Evolutionary conservation across 2,113 vertebrate species (phyloP), one percentile per base, ranked within the genome.

Genomic region (Engraulis encrasicolus): DNA sequence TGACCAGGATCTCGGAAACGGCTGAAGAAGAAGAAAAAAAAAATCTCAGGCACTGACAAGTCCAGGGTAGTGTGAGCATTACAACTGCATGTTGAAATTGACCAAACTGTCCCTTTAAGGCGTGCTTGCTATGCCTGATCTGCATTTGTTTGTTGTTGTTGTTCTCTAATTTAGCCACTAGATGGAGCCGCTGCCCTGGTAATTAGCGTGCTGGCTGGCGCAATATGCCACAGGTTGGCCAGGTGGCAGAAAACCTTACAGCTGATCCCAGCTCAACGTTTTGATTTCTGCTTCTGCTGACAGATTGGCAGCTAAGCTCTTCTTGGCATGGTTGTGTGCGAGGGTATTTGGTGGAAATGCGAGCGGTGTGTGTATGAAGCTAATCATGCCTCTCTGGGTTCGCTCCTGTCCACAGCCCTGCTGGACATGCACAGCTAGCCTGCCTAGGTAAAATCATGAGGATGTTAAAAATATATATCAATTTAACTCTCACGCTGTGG

Each of bases 281-380:
- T 66, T 66, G 58, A 66, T 66, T 66, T 66, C 7, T 3, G 23
- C 58, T 66, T 27, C 6, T 12, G 58, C n/a, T 66, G 58, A 66
- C 58, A 66, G 58, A 66, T 66, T 66, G 58, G 58, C 23, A 14
- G 58, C 58, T 66, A 66, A 66, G 58, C 58, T n/a, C n/a, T n/a
- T 66, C 23, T 27, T 66, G 31, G 58, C 58, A 6, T 11, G 7
- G 15, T 66, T 12, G 58, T 27, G 58, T 66, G 58, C 23, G 23
- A 66, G 58, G 15, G 58, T 66, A 66, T 27, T n/a, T 14, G 6
- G 31, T 66, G 58, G 58, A 66, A 66, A 27, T 27, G 23, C 5
- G 58, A 2, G 58, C 14, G 58, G 23, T n/a, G 3, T 66, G 58
- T 61, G 54, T 31, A 23, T 66, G 58, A 66, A 27, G 7, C 15